phyloP scores from a whole-genome alignment of 2,113 vertebrate species.

The Taxidea taxus region DNA sequence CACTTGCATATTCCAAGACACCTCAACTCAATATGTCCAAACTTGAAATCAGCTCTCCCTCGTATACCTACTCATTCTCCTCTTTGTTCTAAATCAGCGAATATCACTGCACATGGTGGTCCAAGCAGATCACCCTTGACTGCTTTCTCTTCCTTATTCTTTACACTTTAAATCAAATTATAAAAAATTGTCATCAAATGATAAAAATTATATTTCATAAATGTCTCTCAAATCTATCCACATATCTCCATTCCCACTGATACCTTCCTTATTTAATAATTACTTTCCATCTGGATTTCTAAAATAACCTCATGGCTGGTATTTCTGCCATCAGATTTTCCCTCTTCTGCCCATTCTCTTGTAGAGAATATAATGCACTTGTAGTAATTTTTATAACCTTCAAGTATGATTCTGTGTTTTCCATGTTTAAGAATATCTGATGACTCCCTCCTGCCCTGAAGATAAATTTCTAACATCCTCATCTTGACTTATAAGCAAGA shows the following conservation, averaged over 20 bases:
- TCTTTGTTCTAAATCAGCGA: neutral
- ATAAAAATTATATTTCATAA: neutral
- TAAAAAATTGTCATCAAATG: neutral
- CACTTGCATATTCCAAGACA: neutral
- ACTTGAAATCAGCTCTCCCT: neutral
- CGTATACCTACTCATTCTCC: neutral
- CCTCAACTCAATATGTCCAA: neutral
- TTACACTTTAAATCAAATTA: neutral
- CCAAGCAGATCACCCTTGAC: neutral
- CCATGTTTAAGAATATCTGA: neutral
- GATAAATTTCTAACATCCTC: neutral
- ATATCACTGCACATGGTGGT: neutral
- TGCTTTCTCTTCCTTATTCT: neutral
- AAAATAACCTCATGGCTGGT: neutral
- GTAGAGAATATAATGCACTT: neutral
- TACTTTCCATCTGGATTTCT: neutral
- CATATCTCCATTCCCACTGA: neutral
- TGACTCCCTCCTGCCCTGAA: neutral
- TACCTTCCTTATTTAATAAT: neutral
- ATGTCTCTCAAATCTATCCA: neutral
- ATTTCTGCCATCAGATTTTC: neutral
- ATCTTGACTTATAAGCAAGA: fast-evolving
- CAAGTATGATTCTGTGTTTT: neutral
- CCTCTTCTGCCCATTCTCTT: neutral
- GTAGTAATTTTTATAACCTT: neutral